These are phyloP conservation scores for Scrobipalpa atriplicella DNA, from an alignment of 2,888 invertebrate genomes.

Conservation along the genomic window DNA sequence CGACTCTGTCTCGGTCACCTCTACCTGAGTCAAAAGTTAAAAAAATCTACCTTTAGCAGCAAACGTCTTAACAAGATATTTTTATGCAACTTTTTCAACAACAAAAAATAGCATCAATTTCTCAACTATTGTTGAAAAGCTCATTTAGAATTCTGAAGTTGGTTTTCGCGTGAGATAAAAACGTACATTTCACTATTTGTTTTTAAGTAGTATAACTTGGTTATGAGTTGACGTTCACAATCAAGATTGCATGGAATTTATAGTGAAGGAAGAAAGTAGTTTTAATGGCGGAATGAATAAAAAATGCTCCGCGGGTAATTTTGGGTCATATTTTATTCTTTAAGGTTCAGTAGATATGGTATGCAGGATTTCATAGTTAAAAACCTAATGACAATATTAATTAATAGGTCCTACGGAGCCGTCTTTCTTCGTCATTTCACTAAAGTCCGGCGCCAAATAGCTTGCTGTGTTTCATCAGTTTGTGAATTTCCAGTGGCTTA, in stretches of 20 bases:
- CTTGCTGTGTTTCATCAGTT: no score
- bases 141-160: conserved; percentile 5
- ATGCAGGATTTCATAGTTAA: no score
- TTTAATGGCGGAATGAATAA: conserved; percentile 20
- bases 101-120: conserved; percentile 12
- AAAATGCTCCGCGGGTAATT: conserved; percentile 3
- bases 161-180: conserved; percentile 35
- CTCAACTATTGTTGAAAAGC: conserved; percentile 21
- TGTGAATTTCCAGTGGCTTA: no score
- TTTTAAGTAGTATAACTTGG: conserved; percentile 32
- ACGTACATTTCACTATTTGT: conserved; percentile 32
- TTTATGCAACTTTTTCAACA: not conserved
- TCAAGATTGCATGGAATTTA: conserved; percentile 35
- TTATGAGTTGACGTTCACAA: conserved; percentile 30
- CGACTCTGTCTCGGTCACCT: no score
- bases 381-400: no score
- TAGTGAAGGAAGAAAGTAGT: conserved; percentile 30
- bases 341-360: conserved; percentile 3
- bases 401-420: no score
- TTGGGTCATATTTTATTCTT: not conserved
- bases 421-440: no score
- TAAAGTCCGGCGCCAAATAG: no score
- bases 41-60: not conserved
- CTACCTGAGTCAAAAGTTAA: no score
- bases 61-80: not conserved